Conservation (phyloP, 1,140 invertebrate genomes). For the Phocides pigmalion region DNA sequence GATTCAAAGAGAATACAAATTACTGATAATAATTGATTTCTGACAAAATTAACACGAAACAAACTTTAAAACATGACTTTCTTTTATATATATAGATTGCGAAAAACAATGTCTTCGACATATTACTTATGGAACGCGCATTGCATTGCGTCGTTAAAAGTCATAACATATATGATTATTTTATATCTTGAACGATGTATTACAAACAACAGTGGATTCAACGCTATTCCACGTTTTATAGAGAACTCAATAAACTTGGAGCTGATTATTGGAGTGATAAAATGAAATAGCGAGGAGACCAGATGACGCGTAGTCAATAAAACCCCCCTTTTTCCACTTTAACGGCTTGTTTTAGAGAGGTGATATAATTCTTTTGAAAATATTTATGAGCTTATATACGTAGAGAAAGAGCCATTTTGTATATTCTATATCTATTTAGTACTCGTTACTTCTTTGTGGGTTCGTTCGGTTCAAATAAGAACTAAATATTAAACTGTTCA, state of each 20-base stretch:
- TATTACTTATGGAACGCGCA: not conserved
- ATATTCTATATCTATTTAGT: no score
- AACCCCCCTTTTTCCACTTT: constrained; percentile 23
- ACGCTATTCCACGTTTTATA: constrained; percentile 10
- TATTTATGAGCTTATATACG: no score
- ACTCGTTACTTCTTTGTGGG: no score
- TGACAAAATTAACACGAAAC: no score
- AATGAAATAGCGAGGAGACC: constrained; percentile 38
- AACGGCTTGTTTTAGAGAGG: no score
- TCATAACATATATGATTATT: constrained; percentile 5
- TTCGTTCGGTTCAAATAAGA: no score
- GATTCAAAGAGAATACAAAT: no score
- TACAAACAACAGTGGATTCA: not conserved
- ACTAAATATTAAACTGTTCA: no score
- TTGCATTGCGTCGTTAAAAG: not conserved
- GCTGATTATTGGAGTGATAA: constrained; percentile 49
- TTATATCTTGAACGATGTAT: not conserved
- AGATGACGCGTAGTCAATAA: constrained; percentile 46
- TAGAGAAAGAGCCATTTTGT: no score
- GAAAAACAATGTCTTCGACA: constrained; percentile 7
- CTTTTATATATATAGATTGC: no score
- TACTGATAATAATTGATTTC: no score
- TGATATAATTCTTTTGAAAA: no score
- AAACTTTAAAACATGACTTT: constrained; percentile 34
- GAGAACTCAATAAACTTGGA: constrained; percentile 45